phyloP scores from a whole-genome alignment of 1,140 invertebrate species.

The Hyposmocoma kahamanoa region DNA sequence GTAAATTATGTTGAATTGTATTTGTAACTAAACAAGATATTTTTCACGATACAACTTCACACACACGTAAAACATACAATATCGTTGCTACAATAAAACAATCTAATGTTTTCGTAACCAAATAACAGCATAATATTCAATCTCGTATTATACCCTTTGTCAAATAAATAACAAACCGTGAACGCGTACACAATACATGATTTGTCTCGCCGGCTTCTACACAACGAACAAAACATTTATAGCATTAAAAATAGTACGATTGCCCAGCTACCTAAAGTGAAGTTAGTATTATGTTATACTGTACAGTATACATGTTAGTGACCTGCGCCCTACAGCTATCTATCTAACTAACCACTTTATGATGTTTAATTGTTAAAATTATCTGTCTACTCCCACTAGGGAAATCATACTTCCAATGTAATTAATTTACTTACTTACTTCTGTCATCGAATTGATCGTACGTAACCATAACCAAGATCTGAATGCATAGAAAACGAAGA shows the following conservation, averaged over 20 bases:
- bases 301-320: slow-evolving; percentile 57
- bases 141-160: slow-evolving; percentile 28
- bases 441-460: background rate
- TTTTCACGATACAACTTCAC: slow-evolving; percentile 32
- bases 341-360: slow-evolving; percentile 39
- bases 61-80: slow-evolving; percentile 34
- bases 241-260: slow-evolving; percentile 67
- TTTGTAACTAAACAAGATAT: slow-evolving; percentile 6
- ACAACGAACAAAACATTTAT: slow-evolving; percentile 39
- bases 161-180: slow-evolving; percentile 36
- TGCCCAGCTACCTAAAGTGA: slow-evolving; percentile 70
- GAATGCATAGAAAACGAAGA: slow-evolving; percentile 16
- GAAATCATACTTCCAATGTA: background rate
- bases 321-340: slow-evolving; percentile 53
- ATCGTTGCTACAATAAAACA: slow-evolving; percentile 6
- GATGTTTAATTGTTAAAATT: slow-evolving; percentile 23
- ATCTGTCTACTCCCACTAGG: slow-evolving; percentile 25
- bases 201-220: slow-evolving; percentile 38
- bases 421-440: background rate
- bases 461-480: slow-evolving; percentile 7
- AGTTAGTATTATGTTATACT: slow-evolving; percentile 66
- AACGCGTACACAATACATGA: slow-evolving; percentile 41
- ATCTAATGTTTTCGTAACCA: slow-evolving; percentile 15
- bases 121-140: slow-evolving; percentile 41
- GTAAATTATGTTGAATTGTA: background rate